Evolutionary conservation across 2,888 invertebrate genomes (phyloP).

Genomic region (Epinotia brunnichana): DNA sequence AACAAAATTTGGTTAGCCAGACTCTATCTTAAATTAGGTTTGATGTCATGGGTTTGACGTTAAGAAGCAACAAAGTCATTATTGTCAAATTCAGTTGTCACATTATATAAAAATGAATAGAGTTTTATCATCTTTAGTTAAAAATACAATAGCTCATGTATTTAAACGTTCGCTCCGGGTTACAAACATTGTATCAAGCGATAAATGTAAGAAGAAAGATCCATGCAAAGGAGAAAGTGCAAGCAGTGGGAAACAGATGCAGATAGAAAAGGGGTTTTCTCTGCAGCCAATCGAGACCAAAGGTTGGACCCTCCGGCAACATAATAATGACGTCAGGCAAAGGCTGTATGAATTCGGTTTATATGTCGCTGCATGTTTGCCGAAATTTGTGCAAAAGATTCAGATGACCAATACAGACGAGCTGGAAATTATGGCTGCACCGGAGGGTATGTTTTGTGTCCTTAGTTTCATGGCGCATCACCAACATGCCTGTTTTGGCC

Average conservation of each 20-base stretch:
- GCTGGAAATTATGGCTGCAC: slow-evolving; percentile 69
- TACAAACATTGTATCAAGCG: slow-evolving; percentile 13
- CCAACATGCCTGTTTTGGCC: slow-evolving; percentile 71
- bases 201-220: slow-evolving; percentile 10
- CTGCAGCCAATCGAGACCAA: slow-evolving; percentile 61
- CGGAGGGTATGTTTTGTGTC: slow-evolving; percentile 69
- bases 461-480: slow-evolving; percentile 68
- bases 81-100: slow-evolving; percentile 12
- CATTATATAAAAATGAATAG: slow-evolving; percentile 27
- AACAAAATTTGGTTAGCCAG: no score
- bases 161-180: slow-evolving; percentile 29
- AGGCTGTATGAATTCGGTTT: slow-evolving; percentile 73
- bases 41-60: not conserved
- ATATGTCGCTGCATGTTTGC: slow-evolving; percentile 73
- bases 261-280: slow-evolving; percentile 57
- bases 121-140: slow-evolving; percentile 30
- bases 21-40: no score
- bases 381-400: slow-evolving; percentile 74
- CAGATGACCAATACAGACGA: slow-evolving; percentile 74
- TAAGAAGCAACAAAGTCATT: not conserved
- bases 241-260: slow-evolving; percentile 47
- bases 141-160: slow-evolving; percentile 26
- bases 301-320: slow-evolving; percentile 62
- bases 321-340: slow-evolving; percentile 67
- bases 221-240: not conserved